Evolutionary conservation across 1,140 invertebrate genomes (phyloP).

Genomic region (Euglossa dilemma): DNA sequence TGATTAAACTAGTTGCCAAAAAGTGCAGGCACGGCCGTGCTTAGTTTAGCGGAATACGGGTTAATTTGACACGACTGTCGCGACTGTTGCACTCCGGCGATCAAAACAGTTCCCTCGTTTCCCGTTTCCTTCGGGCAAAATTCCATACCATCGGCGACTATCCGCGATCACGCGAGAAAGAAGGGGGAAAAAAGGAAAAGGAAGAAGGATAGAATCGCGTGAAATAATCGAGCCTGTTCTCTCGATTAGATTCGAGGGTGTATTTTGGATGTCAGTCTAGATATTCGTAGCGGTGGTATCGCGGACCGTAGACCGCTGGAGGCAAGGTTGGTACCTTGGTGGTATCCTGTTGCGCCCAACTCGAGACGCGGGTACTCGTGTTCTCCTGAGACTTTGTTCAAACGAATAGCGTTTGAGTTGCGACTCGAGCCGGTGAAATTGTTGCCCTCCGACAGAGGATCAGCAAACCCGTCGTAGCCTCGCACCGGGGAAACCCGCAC

Average conservation of each 20-base stretch:
- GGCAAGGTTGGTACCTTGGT: not conserved
- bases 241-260: no score
- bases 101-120: conserved; percentile 11
- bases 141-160: no score
- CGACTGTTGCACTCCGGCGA: not conserved
- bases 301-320: not conserved
- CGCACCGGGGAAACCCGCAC: not conserved
- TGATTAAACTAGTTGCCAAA: conserved; percentile 62
- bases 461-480: not conserved
- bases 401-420: conserved; percentile 22
- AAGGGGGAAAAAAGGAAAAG: no score
- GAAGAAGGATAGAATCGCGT: no score
- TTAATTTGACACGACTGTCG: conserved; percentile 17
- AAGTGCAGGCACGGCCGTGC: conserved; percentile 8
- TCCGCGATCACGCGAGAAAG: no score
- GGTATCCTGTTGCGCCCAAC: conserved; percentile 25
- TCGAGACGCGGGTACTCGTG: not conserved
- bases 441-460: conserved; percentile 2
- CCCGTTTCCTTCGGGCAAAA: no score
- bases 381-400: conserved; percentile 13
- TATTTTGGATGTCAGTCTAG: not conserved
- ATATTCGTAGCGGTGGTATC: no score
- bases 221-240: no score
- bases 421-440: not conserved
- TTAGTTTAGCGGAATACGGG: not conserved